These are phyloP conservation scores for Drosophila paranaensis DNA, from an alignment of 2,888 invertebrate species.

Conservation along the genomic window DNA sequence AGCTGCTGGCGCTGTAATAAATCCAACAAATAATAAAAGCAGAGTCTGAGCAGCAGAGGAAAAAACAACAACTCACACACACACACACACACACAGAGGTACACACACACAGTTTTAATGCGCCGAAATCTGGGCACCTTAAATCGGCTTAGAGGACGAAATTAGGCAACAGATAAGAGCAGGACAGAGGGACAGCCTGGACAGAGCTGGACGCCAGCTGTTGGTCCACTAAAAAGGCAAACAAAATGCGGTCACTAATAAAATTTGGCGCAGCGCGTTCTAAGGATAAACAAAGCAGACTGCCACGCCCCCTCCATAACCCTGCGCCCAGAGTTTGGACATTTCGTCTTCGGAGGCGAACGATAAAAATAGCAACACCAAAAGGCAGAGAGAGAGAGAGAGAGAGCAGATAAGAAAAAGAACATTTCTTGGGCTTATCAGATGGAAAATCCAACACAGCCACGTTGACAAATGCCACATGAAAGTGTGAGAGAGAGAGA, in stretches of 20 bases:
- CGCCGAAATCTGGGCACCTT: constrained; percentile 73
- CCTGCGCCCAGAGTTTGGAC: constrained; percentile 29
- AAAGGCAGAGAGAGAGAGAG: constrained; percentile 7
- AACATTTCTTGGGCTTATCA: constrained; percentile 51
- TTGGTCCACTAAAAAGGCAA: constrained; percentile 64
- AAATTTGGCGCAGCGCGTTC: constrained; percentile 55
- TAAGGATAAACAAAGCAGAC: constrained; percentile 32
- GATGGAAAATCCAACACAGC: constrained; percentile 54
- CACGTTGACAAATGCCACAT: constrained; percentile 45
- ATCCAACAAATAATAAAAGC: constrained; percentile 48
- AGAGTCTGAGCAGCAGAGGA: constrained; percentile 1
- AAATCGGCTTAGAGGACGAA: constrained; percentile 68
- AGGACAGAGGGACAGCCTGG: not conserved
- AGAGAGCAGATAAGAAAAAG: constrained; percentile 14
- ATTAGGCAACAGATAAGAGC: constrained; percentile 65
- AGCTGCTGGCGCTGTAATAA: constrained; percentile 51
- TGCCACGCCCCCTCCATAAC: not conserved
- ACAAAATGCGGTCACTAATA: constrained; percentile 70
- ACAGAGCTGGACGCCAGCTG: constrained; percentile 54
- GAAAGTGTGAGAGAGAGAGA: not conserved
- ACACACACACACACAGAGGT: constrained; percentile 18
- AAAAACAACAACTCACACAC: constrained; percentile 13
- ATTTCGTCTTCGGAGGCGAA: constrained; percentile 67
- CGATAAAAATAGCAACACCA: constrained; percentile 70
- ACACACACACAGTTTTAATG: constrained; percentile 55